These are phyloP conservation scores for Brachionichthys hirsutus DNA, from an alignment of 2,113 vertebrate genomes.

Conservation along the genomic window DNA sequence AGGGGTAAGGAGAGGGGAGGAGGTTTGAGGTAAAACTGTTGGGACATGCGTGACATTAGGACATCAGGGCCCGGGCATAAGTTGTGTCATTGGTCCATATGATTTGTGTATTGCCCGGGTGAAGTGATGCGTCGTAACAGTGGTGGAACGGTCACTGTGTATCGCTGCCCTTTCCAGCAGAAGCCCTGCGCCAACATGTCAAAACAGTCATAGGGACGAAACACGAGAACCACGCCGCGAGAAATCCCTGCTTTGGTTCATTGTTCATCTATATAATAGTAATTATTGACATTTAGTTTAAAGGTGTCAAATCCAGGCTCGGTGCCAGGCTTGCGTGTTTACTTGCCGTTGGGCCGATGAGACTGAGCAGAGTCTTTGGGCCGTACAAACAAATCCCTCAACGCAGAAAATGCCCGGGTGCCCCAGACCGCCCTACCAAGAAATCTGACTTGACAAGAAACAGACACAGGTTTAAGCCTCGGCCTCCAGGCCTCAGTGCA, in stretches of 20 bases:
- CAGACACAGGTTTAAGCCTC: slow-evolving; percentile 68
- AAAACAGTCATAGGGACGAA: slow-evolving; percentile 61
- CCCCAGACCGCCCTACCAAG: slow-evolving; percentile 57
- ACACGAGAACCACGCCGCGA: slow-evolving; percentile 39
- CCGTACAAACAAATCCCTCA: slow-evolving; percentile 67
- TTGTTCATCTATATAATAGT: slow-evolving; percentile 20
- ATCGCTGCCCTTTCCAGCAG: slow-evolving; percentile 74
- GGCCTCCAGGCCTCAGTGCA: slow-evolving; percentile 60
- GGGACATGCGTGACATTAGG: slow-evolving; percentile 77
- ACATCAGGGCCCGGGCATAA: slow-evolving; percentile 64
- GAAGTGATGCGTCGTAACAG: slow-evolving; percentile 70
- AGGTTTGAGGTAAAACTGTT: slow-evolving; percentile 72
- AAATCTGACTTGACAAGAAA: slow-evolving; percentile 74
- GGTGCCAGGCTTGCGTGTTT: slow-evolving; percentile 31
- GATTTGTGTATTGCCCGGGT: slow-evolving; percentile 64
- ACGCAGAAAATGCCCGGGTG: slow-evolving; percentile 68
- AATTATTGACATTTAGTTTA: neutral
- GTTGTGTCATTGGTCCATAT: slow-evolving; percentile 70
- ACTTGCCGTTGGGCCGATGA: slow-evolving; percentile 60
- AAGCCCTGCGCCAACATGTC: slow-evolving; percentile 63
- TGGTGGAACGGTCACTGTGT: slow-evolving; percentile 73
- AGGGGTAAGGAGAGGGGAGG: slow-evolving; percentile 38
- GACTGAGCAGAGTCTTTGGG: slow-evolving; percentile 67
- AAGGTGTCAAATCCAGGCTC: slow-evolving; percentile 1
- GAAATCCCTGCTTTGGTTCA: slow-evolving; percentile 26